Evolutionary conservation across 2,113 vertebrate species (phyloP).

Genomic region (Petromus typicus): DNA sequence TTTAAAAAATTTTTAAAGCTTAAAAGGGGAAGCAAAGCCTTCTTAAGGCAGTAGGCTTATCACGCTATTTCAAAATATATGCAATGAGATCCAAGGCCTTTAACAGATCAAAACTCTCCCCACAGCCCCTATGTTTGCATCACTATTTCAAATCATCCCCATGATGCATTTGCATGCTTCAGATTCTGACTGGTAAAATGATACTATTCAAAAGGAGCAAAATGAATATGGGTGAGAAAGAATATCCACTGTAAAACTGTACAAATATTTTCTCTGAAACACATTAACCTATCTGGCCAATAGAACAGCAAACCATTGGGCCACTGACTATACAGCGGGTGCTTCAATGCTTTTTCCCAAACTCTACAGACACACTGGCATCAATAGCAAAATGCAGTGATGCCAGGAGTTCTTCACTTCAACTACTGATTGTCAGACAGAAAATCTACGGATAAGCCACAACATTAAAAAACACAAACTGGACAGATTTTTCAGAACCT

Average conservation of each 20-base stretch:
- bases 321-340: not conserved
- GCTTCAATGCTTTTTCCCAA: not conserved
- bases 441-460: constrained; percentile 46
- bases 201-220: constrained; percentile 80
- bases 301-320: constrained; percentile 21
- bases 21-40: constrained; percentile 71
- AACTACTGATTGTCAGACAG: not conserved
- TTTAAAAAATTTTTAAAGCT: constrained; percentile 77
- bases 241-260: constrained; percentile 77
- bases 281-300: constrained; percentile 60
- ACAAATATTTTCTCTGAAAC: constrained; percentile 74
- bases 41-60: constrained; percentile 73
- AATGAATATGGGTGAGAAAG: constrained; percentile 79
- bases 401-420: not conserved
- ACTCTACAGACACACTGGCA: not conserved
- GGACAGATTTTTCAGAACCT: constrained; percentile 31
- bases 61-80: constrained; percentile 75
- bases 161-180: constrained; percentile 63
- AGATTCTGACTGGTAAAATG: constrained; percentile 77
- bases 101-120: constrained; percentile 72
- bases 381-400: constrained; percentile 11
- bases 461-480: constrained; percentile 29
- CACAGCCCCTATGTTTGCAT: not conserved
- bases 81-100: constrained; percentile 64
- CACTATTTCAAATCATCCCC: constrained; percentile 69